phyloP scores from a whole-genome alignment of 2,888 invertebrate genomes.

The Megamerina dolium region DNA sequence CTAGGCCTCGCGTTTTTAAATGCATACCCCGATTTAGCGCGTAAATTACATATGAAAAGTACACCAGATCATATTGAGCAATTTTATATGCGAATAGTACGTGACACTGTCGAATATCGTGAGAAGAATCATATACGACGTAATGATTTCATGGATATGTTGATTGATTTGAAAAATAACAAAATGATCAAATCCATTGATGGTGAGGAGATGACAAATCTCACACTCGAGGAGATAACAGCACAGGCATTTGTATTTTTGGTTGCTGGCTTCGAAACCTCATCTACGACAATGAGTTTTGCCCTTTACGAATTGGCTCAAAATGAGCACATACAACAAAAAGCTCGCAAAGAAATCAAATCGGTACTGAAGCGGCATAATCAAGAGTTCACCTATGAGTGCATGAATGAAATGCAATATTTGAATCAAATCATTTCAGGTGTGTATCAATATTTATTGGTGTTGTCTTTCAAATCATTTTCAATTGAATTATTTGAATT shows the following conservation, averaged over 20 bases:
- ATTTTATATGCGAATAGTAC: constrained; percentile 42
- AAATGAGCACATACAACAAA: constrained; percentile 26
- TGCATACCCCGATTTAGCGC: constrained; percentile 30
- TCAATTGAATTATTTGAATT: background rate
- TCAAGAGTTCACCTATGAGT: constrained; percentile 49
- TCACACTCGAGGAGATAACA: constrained; percentile 32
- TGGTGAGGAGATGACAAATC: constrained; percentile 28
- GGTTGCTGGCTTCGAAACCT: constrained; percentile 58
- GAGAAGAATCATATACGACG: constrained; percentile 41
- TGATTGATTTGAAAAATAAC: constrained; percentile 46
- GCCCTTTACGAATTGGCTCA: constrained; percentile 32
- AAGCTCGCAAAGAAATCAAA: constrained; percentile 42
- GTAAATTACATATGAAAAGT: constrained; percentile 26
- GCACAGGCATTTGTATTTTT: constrained; percentile 37
- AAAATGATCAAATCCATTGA: constrained; percentile 27
- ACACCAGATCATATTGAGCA: constrained; percentile 31
- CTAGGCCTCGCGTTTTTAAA: background rate
- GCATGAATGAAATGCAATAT: constrained; percentile 50
- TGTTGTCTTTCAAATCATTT: no score
- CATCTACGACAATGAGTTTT: constrained; percentile 57
- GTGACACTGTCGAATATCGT: constrained; percentile 44
- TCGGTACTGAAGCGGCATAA: constrained; percentile 38
- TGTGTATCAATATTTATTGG: constrained; percentile 21
- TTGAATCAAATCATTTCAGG: constrained; percentile 51
- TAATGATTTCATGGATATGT: constrained; percentile 52